A percentile compares a stretch with the other conserved stretches of the same genome.
Conservation (phyloP, 2,113 vertebrate genomes). For the Alexandromys fortis region DNA sequence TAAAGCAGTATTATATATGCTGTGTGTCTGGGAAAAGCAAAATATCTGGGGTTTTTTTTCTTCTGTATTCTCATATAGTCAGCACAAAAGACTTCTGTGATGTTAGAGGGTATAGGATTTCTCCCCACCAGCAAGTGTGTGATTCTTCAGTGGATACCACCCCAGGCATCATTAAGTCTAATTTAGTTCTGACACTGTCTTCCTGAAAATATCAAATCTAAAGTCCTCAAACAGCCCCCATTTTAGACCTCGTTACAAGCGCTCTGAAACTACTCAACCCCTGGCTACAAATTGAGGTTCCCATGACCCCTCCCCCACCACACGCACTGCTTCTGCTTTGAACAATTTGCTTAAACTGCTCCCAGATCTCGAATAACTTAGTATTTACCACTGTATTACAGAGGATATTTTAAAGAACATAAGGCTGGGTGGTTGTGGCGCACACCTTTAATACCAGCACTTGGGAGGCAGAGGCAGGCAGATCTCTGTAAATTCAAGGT, state of each 20-base stretch:
- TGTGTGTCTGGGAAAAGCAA: not conserved
- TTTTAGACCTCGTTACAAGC: not conserved
- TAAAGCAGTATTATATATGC: not conserved
- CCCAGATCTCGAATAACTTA: not conserved
- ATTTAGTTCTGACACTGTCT: not conserved
- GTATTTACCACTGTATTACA: not conserved
- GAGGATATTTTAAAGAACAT: not conserved
- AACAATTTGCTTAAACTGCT: constrained; percentile 7
- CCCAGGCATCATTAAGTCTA: not conserved
- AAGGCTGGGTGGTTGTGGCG: not conserved
- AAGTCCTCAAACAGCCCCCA: not conserved
- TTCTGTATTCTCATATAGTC: not conserved
- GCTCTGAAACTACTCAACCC: not conserved
- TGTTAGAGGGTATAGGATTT: not conserved
- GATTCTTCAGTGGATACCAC: not conserved
- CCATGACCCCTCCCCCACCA: not conserved
- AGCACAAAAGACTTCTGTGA: not conserved
- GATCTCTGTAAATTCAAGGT: too few species aligned
- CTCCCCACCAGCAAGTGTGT: not conserved
- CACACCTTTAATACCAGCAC: too few species aligned
- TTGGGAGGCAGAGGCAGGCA: too few species aligned
- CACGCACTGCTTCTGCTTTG: not conserved
- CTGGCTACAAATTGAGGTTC: not conserved
- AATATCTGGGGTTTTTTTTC: not conserved
- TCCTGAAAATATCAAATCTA: not conserved